Evolutionary conservation across 2,113 vertebrate genomes (phyloP).

Genomic region (Saimiri boliviensis): DNA sequence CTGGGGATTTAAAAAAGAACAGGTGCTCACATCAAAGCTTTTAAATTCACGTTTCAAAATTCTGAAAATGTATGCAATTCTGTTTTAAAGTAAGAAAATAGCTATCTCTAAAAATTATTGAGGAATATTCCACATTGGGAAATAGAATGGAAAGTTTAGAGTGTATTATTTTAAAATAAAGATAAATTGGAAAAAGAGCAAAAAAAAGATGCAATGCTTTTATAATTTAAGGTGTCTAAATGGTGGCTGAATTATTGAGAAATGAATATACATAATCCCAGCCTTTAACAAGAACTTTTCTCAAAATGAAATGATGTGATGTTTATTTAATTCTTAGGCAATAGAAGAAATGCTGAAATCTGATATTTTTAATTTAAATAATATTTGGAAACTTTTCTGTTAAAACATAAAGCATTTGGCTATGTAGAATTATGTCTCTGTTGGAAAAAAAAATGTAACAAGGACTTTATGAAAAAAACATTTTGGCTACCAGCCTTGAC

Average conservation of each 20-base stretch:
- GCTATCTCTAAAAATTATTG: background rate
- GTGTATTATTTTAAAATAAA: conserved; percentile 2
- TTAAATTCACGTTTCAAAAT: conserved; percentile 20
- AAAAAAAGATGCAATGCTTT: background rate
- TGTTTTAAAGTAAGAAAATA: conserved; percentile 30
- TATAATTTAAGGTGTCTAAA: background rate
- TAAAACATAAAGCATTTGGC: background rate
- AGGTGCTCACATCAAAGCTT: background rate
- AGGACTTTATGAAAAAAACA: background rate
- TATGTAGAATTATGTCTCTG: background rate
- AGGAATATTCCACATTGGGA: background rate
- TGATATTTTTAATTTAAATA: background rate
- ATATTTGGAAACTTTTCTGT: background rate
- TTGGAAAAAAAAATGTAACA: background rate
- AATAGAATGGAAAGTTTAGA: background rate
- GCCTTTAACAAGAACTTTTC: background rate
- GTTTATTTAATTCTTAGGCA: background rate
- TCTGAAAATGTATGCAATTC: conserved; percentile 24
- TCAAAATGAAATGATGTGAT: background rate
- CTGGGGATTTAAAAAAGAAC: background rate
- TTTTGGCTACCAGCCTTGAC: background rate
- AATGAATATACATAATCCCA: background rate
- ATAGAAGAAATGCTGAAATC: background rate
- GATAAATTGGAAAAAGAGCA: background rate
- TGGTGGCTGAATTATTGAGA: background rate